Base-by-base conservation (phyloP, 2,888 invertebrate species). In the Malachius bipustulatus region DNA sequence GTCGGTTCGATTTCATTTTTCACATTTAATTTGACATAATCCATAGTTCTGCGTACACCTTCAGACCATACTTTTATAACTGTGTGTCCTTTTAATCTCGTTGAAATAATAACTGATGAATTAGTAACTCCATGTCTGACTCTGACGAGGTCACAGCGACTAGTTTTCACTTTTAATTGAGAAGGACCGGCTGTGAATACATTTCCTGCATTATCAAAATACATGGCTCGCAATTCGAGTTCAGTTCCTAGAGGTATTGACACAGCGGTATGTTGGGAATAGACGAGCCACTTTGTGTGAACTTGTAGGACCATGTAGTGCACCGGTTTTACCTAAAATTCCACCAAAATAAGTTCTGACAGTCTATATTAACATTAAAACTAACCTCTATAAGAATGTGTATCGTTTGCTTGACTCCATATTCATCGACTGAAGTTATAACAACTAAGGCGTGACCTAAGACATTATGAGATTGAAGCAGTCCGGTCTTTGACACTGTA, bases 181-280 rank as follows among this genome's bases (percentile, higher is more conserved):
- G 62, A 58, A 34, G 64, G 65, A 4, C 68, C 67, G 3, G 70
- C 65, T 38, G 67, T 60, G 50, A 75, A 74, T 40, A 49, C 49
- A 29, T 64, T 60, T 2, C 75, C 75, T 4, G 67, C 57, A 44
- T 67, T 65, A 50, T 74, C 73, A 48, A 70, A 70, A 48, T 64
- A 71, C n/a, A 59, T 62, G 3, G 70, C 61, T 14, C 54, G 50
- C 30, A 72, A 54, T 28, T 61, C 54, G 32, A 73, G 59, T 15
- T 64, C 63, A 8, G 65, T 58, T 2, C 73, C 74, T 16, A 69
- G 54, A 2, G 74, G 74, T 8, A 73, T 41, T 4, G 43, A 42
- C 16, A 46, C 41, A 13, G 54, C 30, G n/a, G 46, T 49, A 26
- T 43, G 47, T 19, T 50, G 48, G 2, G 51, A 47, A 19, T 47